A percentile compares a stretch with the other conserved stretches of the same genome.
Conservation (phyloP, 1,140 invertebrate species). For the Trachelipus rathkii region DNA sequence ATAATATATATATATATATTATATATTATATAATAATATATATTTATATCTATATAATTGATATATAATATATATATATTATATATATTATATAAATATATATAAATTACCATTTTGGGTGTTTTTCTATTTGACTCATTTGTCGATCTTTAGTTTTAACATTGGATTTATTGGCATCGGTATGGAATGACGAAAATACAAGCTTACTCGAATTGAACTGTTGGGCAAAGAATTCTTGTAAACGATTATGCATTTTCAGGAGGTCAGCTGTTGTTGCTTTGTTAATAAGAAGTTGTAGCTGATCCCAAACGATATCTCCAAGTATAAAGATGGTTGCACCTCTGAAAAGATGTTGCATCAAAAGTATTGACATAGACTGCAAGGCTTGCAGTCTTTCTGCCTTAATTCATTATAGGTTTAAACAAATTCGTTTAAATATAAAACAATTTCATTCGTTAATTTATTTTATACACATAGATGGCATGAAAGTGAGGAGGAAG, state of each 20-base stretch:
- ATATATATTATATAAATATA: no score
- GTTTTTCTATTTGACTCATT: background rate
- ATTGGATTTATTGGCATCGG: conserved; percentile 52
- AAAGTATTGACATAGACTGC: no score
- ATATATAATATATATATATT: no score
- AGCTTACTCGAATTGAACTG: conserved; percentile 87
- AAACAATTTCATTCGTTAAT: no score
- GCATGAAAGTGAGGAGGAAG: no score
- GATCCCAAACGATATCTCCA: conserved; percentile 88
- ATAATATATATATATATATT: no score
- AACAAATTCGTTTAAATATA: no score
- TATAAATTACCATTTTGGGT: background rate
- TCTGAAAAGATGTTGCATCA: conserved; percentile 52
- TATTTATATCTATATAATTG: no score
- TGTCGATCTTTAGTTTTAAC: conserved; percentile 36
- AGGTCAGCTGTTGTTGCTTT: conserved; percentile 95
- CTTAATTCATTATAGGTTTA: no score
- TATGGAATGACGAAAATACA: conserved; percentile 74
- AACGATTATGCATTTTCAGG: conserved; percentile 88
- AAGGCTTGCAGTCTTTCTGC: no score
- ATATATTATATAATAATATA: no score
- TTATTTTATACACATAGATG: no score
- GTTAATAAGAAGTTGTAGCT: conserved; percentile 91
- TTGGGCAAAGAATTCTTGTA: conserved; percentile 93
- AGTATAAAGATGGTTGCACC: conserved; percentile 89